These are phyloP conservation scores for Drosophila emarginata DNA, from an alignment of 2,888 invertebrate genomes.

Conservation along the genomic window DNA sequence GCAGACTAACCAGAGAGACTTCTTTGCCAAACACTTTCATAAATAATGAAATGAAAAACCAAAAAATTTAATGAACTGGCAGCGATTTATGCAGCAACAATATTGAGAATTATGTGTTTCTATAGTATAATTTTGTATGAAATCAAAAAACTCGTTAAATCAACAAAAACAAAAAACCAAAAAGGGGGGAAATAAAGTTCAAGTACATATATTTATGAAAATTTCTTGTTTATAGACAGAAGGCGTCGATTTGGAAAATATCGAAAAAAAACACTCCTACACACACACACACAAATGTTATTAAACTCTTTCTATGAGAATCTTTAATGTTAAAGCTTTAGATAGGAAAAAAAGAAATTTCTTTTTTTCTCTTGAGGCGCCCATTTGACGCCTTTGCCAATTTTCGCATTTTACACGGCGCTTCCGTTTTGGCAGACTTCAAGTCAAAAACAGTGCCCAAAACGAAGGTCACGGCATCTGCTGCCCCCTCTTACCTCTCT, in stretches of 20 bases:
- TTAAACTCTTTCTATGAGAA: constrained; percentile 16
- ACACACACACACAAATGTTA: background rate
- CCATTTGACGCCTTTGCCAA: constrained; percentile 52
- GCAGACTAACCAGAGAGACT: background rate
- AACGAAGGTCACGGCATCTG: constrained; percentile 11
- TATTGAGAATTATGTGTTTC: constrained; percentile 33
- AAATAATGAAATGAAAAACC: constrained; percentile 33
- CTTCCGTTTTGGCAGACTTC: constrained; percentile 61
- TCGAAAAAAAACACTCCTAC: constrained; percentile 3
- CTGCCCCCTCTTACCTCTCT: too few species aligned
- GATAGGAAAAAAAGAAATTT: background rate
- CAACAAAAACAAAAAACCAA: constrained; percentile 29
- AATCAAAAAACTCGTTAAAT: constrained; percentile 69
- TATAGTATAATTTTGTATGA: constrained; percentile 50
- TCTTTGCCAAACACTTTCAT: constrained; percentile 23
- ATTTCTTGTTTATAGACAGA: constrained; percentile 8
- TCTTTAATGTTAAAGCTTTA: constrained; percentile 29
- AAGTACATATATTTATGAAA: constrained; percentile 38
- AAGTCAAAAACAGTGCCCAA: background rate
- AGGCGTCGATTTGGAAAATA: constrained; percentile 48
- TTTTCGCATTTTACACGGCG: constrained; percentile 53
- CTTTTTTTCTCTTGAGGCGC: constrained; percentile 37
- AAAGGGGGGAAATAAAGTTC: constrained; percentile 32
- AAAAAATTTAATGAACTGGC: constrained; percentile 64
- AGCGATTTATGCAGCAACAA: constrained; percentile 60